These are phyloP conservation scores for Carpatolechia fugitivella DNA, from an alignment of 2,888 invertebrate species.

Conservation along the genomic window DNA sequence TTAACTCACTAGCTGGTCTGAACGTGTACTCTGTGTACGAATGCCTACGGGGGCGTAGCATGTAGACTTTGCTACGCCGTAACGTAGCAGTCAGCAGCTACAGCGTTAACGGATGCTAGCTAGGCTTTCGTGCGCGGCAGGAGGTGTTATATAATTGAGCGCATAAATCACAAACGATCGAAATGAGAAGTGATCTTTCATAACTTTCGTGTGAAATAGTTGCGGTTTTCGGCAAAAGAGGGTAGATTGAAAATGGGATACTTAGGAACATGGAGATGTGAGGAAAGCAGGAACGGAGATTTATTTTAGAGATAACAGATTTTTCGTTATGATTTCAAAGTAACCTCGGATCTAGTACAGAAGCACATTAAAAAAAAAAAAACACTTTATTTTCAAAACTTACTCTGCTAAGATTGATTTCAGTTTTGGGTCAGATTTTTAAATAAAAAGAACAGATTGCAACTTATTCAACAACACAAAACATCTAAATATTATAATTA, in stretches of 20 bases:
- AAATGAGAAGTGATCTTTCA: constrained; percentile 58
- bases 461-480: background rate
- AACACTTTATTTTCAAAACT: no score
- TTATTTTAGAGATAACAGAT: background rate
- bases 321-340: no score
- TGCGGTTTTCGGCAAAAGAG: constrained; percentile 2
- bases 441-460: no score
- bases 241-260: background rate
- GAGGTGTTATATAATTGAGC: constrained; percentile 61
- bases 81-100: background rate
- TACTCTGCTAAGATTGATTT: no score
- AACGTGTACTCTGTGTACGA: no score
- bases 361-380: no score
- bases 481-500: background rate
- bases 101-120: background rate
- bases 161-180: constrained; percentile 65
- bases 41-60: background rate
- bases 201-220: constrained; percentile 34
- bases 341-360: no score
- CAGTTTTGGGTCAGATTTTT: no score
- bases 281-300: background rate
- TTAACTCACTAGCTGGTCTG: background rate
- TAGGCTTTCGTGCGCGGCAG: constrained; percentile 32
- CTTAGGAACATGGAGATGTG: background rate
- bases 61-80: background rate